Base-by-base conservation (phyloP, 2,888 invertebrate genomes). In the Prenolepis imparis region DNA sequence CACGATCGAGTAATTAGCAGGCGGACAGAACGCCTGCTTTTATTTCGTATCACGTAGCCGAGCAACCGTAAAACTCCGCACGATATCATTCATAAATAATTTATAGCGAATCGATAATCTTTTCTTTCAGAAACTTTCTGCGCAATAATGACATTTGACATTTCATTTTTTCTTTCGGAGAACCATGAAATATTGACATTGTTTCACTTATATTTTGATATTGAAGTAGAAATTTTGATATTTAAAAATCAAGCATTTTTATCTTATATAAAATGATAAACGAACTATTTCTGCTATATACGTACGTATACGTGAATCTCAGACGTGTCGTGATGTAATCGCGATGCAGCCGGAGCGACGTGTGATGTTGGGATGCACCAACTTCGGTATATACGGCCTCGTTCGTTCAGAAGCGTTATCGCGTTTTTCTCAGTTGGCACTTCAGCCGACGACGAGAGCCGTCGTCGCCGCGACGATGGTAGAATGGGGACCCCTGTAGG, bases 321-420 rank as follows among this genome's bases (percentile, higher is more conserved):
- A 48, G 18, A n/a, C 9, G 36, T 52, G 52, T 68, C 12, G 21
- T 3, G 36, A 28, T n/a, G 73, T 36, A 52, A 24, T 61, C 18
- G 72, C 32, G 80, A 75, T 41, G 57, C 82, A 18, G 11, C 21
- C 48, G 4, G 15, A 44, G 4, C 8, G 61, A 5, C 18, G 61
- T 11, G 18, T 32, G 64, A 64, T 66, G 44, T 32, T 66, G 48
- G 48, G 57, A 61, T 67, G 83, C 77, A 74, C 55, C 80, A 67
- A 44, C 68, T 52, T 63, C 39, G 57, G 8, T 64, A 64, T 64
- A 64, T 68, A 39, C 52, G 52, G 57, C n/a, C 72, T 63, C 57
- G 70, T 59, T 70, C 57, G 74, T 59, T 44, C 41, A 72, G 21
- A 63, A 73, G 73, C 84, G 88, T 88, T 88, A 83, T 32, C 82